These are phyloP conservation scores for Atethmia centrago DNA, from an alignment of 2,888 invertebrate genomes.

Conservation along the genomic window DNA sequence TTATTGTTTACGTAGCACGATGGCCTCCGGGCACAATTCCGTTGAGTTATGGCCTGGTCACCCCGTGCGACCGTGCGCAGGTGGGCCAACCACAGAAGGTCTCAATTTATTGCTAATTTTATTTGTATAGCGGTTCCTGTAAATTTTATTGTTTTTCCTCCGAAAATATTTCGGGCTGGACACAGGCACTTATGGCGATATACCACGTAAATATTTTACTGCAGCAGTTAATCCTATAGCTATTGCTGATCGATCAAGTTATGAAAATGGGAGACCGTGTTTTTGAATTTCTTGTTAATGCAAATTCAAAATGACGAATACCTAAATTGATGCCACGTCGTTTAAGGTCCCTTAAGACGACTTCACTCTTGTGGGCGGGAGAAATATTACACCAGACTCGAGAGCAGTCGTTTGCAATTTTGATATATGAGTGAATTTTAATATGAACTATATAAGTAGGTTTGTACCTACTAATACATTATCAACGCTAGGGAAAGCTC, in stretches of 20 bases:
- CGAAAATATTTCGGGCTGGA: conserved; percentile 54
- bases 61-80: conserved; percentile 79
- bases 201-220: conserved; percentile 51
- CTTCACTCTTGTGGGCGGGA: conserved; percentile 53
- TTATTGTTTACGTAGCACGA: conserved; percentile 80
- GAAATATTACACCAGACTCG: conserved; percentile 49
- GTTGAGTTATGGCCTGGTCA: conserved; percentile 86
- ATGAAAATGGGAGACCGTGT: conserved; percentile 17
- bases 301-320: conserved; percentile 45
- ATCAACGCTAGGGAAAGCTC: not conserved
- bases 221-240: conserved; percentile 45
- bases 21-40: conserved; percentile 85
- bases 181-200: conserved; percentile 48
- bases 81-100: conserved; percentile 80
- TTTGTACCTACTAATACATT: not conserved
- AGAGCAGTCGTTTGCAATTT: conserved; percentile 54
- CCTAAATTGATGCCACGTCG: conserved; percentile 46
- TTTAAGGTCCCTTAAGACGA: conserved; percentile 54
- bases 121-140: conserved; percentile 77
- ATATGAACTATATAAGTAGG: not conserved
- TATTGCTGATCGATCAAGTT: conserved; percentile 37
- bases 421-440: conserved; percentile 45
- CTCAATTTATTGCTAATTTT: conserved; percentile 88
- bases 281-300: conserved; percentile 28
- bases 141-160: conserved; percentile 76